phyloP scores from a whole-genome alignment of 92 coral and sea anemone genomes.

The Epizoanthus rinbou region DNA sequence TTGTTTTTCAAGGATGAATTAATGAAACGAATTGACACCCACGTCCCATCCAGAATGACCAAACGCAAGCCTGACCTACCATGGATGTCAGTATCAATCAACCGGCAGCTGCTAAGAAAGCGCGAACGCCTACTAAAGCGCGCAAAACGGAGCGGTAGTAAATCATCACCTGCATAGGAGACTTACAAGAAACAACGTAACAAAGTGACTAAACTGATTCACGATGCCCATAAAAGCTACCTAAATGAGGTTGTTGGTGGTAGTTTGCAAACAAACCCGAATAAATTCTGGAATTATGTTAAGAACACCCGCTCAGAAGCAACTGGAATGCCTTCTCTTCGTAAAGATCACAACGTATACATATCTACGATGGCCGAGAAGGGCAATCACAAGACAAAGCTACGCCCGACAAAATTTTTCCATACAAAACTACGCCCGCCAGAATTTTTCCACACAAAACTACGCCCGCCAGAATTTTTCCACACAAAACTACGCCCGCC shows the following conservation, averaged over 20 bases:
- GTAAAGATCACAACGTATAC: background rate
- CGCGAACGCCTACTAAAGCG: conserved; percentile 7
- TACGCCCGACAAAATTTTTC: too few relatives aligned
- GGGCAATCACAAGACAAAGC: too few relatives aligned
- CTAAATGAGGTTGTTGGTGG: conserved; percentile 40
- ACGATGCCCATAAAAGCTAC: conserved; percentile 47
- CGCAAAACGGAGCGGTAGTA: background rate
- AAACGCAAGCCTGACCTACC: background rate
- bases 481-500: too few relatives aligned
- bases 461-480: too few relatives aligned
- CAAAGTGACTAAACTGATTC: conserved; percentile 19
- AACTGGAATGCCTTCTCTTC: too few relatives aligned
- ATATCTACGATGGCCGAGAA: too few relatives aligned
- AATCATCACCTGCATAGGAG: background rate
- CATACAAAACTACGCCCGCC: too few relatives aligned
- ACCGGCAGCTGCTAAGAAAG: background rate
- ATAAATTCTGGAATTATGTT: conserved; percentile 28
- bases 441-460: too few relatives aligned
- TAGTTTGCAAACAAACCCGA: conserved; percentile 28
- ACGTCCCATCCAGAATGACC: conserved; percentile 12
- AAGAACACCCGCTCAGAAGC: too few relatives aligned
- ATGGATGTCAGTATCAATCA: background rate
- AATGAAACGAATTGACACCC: background rate
- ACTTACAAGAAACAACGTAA: conserved; percentile 6
- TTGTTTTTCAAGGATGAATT: conserved; percentile 8